These are phyloP conservation scores for Sycophila sp. DNA, from an alignment of 1,140 invertebrate genomes.

Conservation along the genomic window DNA sequence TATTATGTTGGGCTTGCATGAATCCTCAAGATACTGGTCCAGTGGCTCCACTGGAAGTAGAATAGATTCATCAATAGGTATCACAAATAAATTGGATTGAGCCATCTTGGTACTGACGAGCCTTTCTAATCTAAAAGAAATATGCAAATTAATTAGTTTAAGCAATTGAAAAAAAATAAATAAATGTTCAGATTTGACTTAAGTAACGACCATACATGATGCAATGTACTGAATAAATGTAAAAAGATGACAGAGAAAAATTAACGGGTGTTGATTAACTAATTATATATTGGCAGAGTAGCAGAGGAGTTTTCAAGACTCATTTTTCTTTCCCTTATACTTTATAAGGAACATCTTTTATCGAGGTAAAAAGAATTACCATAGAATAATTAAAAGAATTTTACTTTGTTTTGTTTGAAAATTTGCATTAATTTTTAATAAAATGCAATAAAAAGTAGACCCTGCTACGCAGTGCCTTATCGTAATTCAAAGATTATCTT, in stretches of 20 bases:
- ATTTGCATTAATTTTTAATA: too few species aligned
- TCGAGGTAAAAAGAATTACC: background rate
- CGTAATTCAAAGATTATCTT: too few species aligned
- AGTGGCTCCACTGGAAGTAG: too few species aligned
- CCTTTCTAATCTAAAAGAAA: background rate
- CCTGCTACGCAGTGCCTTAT: too few species aligned
- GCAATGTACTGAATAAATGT: background rate
- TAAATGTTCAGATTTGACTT: too few species aligned
- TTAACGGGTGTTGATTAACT: background rate
- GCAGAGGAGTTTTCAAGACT: background rate
- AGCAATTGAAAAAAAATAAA: too few species aligned
- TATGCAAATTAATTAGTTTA: too few species aligned
- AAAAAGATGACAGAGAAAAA: background rate
- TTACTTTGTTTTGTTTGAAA: too few species aligned
- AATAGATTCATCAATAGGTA: background rate
- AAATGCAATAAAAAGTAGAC: too few species aligned
- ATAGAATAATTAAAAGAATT: constrained; percentile 7
- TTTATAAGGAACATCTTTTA: constrained; percentile 6
- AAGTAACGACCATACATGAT: background rate
- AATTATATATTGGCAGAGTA: constrained; percentile 4
- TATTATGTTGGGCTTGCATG: too few species aligned
- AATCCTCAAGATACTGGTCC: too few species aligned
- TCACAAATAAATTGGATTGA: background rate
- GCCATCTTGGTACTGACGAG: background rate
- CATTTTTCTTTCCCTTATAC: background rate